These are phyloP conservation scores for Drosophila formosana DNA, from an alignment of 2,888 invertebrate genomes.

Conservation along the genomic window DNA sequence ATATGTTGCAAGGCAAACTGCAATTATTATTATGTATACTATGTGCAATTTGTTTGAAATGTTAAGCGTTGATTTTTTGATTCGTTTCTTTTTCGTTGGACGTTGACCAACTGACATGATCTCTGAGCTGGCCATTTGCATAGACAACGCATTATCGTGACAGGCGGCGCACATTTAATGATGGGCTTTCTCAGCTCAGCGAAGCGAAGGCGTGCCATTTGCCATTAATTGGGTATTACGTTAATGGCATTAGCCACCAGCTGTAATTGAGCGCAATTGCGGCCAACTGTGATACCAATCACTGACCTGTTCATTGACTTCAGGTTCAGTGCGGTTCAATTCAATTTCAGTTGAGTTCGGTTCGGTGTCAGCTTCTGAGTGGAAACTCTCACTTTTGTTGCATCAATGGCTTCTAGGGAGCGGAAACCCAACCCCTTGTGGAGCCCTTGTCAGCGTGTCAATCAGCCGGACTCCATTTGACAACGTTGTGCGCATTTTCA, in stretches of 20 bases:
- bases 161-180: slow-evolving; percentile 61
- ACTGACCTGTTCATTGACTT: slow-evolving; percentile 55
- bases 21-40: slow-evolving; percentile 63
- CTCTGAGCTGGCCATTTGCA: slow-evolving; percentile 22
- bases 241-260: slow-evolving; percentile 34
- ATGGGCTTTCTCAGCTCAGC: slow-evolving; percentile 37
- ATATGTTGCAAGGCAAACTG: slow-evolving; percentile 65
- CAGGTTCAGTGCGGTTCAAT: background rate
- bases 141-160: slow-evolving; percentile 17
- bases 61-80: slow-evolving; percentile 10
- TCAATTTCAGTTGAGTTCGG: slow-evolving; percentile 8
- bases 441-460: slow-evolving; percentile 62
- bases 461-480: slow-evolving; percentile 45
- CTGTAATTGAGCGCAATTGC: slow-evolving; percentile 53
- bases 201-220: slow-evolving; percentile 48
- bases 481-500: slow-evolving; percentile 51
- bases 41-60: slow-evolving; percentile 43
- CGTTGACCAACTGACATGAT: slow-evolving; percentile 19
- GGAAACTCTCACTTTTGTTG: slow-evolving; percentile 65
- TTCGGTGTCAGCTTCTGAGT: slow-evolving; percentile 43
- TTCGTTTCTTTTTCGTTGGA: background rate
- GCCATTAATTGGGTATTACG: slow-evolving; percentile 66
- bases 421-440: background rate
- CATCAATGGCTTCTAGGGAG: slow-evolving; percentile 43
- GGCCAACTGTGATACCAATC: slow-evolving; percentile 45